Evolutionary conservation across 1,140 invertebrate species (phyloP).

Genomic region (Holotrichia oblita): DNA sequence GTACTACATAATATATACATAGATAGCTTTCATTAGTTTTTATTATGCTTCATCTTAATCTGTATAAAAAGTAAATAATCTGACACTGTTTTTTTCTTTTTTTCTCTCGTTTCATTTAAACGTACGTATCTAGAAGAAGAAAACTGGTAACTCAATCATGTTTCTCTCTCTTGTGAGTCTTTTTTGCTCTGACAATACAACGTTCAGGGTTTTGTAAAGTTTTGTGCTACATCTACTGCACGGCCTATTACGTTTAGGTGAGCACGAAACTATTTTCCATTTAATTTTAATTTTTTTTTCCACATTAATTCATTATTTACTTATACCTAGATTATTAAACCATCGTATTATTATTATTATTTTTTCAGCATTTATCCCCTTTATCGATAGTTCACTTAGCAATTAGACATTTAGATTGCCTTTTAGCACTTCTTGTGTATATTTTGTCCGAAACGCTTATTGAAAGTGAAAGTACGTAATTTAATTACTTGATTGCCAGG

Average conservation of each 20-base stretch:
- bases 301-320: not conserved
- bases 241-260: constrained; percentile 25
- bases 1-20: not conserved
- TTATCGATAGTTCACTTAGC: not conserved
- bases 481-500: not conserved
- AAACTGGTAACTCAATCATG: constrained; percentile 33
- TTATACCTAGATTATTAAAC: not conserved
- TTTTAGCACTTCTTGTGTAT: constrained; percentile 7
- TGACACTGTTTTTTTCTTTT: constrained; percentile 30
- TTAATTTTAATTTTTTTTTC: not conserved
- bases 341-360: not conserved
- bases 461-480: not conserved
- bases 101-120: constrained; percentile 25
- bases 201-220: constrained; percentile 32
- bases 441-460: not conserved
- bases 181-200: not conserved
- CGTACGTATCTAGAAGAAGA: constrained; percentile 38
- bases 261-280: constrained; percentile 30
- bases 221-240: constrained; percentile 23
- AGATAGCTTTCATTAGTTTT: not conserved
- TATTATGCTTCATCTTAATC: not conserved
- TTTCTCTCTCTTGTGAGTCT: constrained; percentile 30
- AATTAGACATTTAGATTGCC: not conserved
- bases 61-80: constrained; percentile 11
- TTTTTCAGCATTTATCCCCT: not conserved